Percentiles rank a stretch among this genome's conserved stretches.
phyloP scores from a whole-genome alignment of 2,113 vertebrate genomes.

The Spea multiplicata region DNA sequence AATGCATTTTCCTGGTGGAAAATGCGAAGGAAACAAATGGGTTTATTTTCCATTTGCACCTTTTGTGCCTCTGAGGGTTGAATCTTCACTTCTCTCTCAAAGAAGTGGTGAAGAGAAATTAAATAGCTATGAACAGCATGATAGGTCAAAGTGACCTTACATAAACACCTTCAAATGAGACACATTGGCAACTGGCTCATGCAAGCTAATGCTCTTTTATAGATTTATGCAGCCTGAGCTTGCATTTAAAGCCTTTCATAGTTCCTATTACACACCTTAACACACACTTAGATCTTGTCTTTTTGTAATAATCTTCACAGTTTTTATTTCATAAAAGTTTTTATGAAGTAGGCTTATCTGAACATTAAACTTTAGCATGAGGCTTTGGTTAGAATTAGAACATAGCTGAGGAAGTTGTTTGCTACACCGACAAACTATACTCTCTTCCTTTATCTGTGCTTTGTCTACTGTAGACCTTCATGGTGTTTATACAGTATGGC shows the following conservation, averaged over 20 bases:
- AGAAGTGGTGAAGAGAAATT: conserved; percentile 25
- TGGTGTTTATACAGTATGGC: too few species aligned
- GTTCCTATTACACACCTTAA: conserved; percentile 15
- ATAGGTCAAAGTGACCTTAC: conserved; percentile 7
- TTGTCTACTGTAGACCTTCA: too few species aligned
- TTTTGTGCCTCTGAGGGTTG: conserved; percentile 8
- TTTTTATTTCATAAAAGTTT: conserved; percentile 23
- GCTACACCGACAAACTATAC: too few species aligned
- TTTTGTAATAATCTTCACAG: not conserved
- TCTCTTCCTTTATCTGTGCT: too few species aligned
- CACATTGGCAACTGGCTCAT: not conserved
- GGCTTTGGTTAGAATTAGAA: too few species aligned
- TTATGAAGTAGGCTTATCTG: not conserved
- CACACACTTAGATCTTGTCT: not conserved
- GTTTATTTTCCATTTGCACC: conserved; percentile 24
- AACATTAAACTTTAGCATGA: conserved; percentile 8
- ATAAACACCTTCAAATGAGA: conserved; percentile 26
- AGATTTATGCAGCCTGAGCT: conserved; percentile 5
- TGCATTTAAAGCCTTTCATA: not conserved
- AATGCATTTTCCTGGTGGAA: not conserved
- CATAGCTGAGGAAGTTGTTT: too few species aligned
- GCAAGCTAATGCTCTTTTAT: conserved; percentile 13
- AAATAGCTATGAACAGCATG: conserved; percentile 21
- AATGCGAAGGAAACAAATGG: not conserved
- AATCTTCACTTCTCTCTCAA: conserved; percentile 1